These are phyloP conservation scores for Terebella lapidaria DNA, from an alignment of 2,888 invertebrate species.

Conservation along the genomic window DNA sequence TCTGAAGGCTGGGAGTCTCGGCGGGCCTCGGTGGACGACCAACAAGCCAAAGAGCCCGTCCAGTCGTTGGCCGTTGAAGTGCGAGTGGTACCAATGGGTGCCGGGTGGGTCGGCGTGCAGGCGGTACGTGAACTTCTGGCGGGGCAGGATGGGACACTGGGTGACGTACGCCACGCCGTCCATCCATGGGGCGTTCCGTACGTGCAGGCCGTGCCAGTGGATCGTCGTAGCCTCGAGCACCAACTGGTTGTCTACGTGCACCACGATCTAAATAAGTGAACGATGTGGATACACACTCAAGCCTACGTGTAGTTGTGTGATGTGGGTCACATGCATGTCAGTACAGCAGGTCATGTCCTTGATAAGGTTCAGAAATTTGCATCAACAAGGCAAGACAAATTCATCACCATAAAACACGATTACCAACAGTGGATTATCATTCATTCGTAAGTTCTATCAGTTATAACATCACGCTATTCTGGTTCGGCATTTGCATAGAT, in stretches of 20 bases:
- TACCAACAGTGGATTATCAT: too few relatives aligned
- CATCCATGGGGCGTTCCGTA: constrained; percentile 34
- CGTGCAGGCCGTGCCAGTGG: constrained; percentile 46
- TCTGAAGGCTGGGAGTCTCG: not conserved
- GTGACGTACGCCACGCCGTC: constrained; percentile 36
- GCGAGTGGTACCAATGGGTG: constrained; percentile 20
- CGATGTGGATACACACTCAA: too few relatives aligned
- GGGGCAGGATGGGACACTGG: constrained; percentile 43
- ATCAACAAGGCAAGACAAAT: too few relatives aligned
- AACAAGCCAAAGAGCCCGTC: constrained; percentile 19
- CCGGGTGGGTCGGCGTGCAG: constrained; percentile 15
- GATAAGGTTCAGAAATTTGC: too few relatives aligned
- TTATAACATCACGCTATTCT: too few relatives aligned
- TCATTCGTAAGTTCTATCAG: too few relatives aligned
- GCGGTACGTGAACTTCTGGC: constrained; percentile 37
- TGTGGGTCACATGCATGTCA: too few relatives aligned
- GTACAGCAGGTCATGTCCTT: too few relatives aligned
- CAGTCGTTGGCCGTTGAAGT: constrained; percentile 8
- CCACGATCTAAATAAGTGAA: constrained; percentile 18
- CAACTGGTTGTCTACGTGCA: constrained; percentile 29
- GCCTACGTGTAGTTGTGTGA: too few relatives aligned
- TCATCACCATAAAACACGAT: too few relatives aligned
- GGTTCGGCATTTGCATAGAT: too few relatives aligned
- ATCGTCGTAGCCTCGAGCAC: constrained; percentile 29
- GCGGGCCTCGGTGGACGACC: constrained; percentile 12